Base-by-base conservation (phyloP, 2,888 invertebrate species). In the Oscheius sp. region DNA sequence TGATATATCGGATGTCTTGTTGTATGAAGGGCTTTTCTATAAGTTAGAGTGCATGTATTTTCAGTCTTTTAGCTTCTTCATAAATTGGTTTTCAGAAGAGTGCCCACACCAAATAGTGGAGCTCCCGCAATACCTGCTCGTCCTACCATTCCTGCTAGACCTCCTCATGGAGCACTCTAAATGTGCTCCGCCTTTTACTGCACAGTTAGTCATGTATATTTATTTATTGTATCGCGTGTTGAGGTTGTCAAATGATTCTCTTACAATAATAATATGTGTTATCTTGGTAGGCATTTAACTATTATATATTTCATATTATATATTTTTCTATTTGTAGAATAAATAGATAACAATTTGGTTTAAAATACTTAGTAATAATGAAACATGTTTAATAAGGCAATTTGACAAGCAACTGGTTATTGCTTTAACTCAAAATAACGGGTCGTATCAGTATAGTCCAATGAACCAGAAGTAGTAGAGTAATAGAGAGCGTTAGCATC, bases 41-140 rank as follows among this genome's bases (percentile, higher is more conserved):
- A 24, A 61, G 45, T 22, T 14, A 9, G 2, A 9, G 24, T 12
- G 24, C 12, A n/a, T 20, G 14, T 20, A 9, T 14, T 36, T 12
- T 9, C 28, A 44, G 28, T 17, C 17, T 14, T 45, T 41, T 9
- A 8, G 17, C n/a, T 41, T 9, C 36, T 17, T 33, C 20, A 28
- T 44, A 22, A n/a, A 5, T 14, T 41, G 24, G 9, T 0, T 59
- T 59, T 44, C 28, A 59, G 59, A 26, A 22, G 59, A 2, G 59
- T 14, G 24, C 75, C 80, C 22, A 80, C 77, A 36, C 80, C 80
- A 57, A 77, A 70, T 57, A 64, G 64, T n/a, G 36, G 32, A 44
- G 72, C 75, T 22, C 79, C 79, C 30, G 47, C 54, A 28, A 71
- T 80, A 33, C 80, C 80, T 17, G 74, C 74, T n/a, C 72, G 80